Evolutionary conservation across 1,140 invertebrate genomes (phyloP).

Genomic region (Trachymyrmex cornetzi): DNA sequence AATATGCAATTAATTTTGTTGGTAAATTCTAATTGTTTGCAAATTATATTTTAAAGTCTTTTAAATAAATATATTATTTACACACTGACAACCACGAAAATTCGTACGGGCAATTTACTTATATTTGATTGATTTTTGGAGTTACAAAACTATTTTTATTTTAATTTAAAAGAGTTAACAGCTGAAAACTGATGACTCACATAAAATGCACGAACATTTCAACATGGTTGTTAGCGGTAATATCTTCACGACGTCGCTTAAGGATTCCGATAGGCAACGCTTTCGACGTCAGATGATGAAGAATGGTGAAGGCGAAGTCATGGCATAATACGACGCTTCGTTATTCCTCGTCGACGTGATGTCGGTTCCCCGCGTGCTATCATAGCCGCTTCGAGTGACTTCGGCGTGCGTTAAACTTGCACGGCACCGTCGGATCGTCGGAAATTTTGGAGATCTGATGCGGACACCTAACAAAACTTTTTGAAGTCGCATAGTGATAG

Average conservation of each 20-base stretch:
- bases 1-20: no score
- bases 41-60: no score
- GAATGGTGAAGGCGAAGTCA: conserved; percentile 55
- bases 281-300: conserved; percentile 9
- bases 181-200: neutral
- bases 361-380: conserved; percentile 28
- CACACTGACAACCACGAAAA: no score
- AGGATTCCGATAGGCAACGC: conserved; percentile 48
- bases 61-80: no score
- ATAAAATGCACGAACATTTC: conserved; percentile 13
- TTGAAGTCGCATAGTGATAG: conserved; percentile 43
- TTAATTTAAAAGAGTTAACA: neutral
- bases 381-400: conserved; percentile 16
- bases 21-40: no score
- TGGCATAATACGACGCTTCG: conserved; percentile 38
- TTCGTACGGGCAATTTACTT: no score
- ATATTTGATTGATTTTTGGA: no score
- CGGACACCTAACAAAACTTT: conserved; percentile 49
- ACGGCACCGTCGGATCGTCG: conserved; percentile 16
- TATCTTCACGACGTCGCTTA: conserved; percentile 32
- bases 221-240: conserved; percentile 51
- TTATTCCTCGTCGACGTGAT: conserved; percentile 37
- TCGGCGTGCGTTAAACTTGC: conserved; percentile 41
- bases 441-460: conserved; percentile 50
- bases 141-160: no score